Evolutionary conservation across 2,797 vertebrate genomes (phyloP).

Genomic region (Valencia hispanica): DNA sequence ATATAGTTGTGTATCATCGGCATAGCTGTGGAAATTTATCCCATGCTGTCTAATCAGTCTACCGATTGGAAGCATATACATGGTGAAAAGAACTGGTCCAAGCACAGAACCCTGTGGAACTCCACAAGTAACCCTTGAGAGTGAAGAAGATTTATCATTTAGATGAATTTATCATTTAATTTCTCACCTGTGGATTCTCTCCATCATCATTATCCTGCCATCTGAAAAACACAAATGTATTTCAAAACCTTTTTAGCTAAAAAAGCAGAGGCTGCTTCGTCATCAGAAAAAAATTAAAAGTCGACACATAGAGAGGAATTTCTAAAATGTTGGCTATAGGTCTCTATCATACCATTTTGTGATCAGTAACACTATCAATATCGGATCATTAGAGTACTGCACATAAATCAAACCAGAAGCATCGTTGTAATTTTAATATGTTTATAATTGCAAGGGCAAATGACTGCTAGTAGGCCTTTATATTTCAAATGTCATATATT

Average conservation of each 20-base stretch:
- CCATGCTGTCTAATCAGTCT: too few species aligned
- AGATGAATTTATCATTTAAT: too few species aligned
- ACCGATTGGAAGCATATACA: too few species aligned
- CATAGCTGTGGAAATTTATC: too few species aligned
- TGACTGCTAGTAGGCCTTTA: not conserved
- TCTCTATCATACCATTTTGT: not conserved
- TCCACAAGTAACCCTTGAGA: too few species aligned
- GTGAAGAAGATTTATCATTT: too few species aligned
- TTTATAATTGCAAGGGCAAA: not conserved
- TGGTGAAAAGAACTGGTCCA: too few species aligned
- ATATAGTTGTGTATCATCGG: too few species aligned
- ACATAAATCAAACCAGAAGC: not conserved
- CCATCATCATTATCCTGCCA: constrained; percentile 87
- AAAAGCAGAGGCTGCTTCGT: not conserved
- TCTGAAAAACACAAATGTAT: constrained; percentile 69
- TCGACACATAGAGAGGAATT: not conserved
- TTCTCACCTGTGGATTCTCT: constrained; percentile 75
- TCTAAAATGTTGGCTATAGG: too few species aligned
- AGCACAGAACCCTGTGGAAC: too few species aligned
- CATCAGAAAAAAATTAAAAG: not conserved
- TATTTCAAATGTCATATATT: not conserved
- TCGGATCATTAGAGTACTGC: not conserved
- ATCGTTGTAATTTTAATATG: not conserved
- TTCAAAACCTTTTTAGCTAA: constrained; percentile 10
- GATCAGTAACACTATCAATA: too few species aligned